Percentiles rank a stretch among this genome's conserved stretches.
phyloP scores from a whole-genome alignment of 2,113 vertebrate species.

The Fulica atra region DNA sequence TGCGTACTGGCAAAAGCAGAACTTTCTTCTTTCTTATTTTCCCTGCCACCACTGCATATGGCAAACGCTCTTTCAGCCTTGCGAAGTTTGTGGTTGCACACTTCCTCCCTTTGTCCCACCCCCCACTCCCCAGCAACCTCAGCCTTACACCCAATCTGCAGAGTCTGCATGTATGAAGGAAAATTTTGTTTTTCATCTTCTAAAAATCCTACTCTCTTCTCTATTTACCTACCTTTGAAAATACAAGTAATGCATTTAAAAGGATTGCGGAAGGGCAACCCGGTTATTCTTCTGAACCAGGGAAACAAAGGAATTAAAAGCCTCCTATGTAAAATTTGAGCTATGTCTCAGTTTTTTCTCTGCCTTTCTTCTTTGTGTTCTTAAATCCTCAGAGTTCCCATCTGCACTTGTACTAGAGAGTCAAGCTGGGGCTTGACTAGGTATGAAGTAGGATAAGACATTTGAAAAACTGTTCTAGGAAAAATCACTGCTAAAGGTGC shows the following conservation, averaged over 20 bases:
- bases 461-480: background rate
- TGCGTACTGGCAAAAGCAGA: background rate
- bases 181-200: background rate
- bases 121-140: background rate
- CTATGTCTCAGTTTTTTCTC: background rate
- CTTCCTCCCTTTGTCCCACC: background rate
- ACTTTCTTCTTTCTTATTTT: background rate
- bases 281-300: background rate
- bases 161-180: background rate
- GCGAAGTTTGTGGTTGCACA: background rate
- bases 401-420: conserved; percentile 11
- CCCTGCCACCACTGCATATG: background rate
- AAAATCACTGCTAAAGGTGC: background rate
- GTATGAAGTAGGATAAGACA: background rate
- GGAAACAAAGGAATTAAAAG: background rate
- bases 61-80: background rate
- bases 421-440: background rate
- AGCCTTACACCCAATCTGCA: background rate
- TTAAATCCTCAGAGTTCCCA: background rate
- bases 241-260: background rate
- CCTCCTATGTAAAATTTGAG: background rate
- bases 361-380: background rate
- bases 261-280: background rate
- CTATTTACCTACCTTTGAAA: background rate
- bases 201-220: background rate